These are phyloP conservation scores for Sesia bembeciformis DNA, from an alignment of 2,888 invertebrate genomes.

Conservation along the genomic window DNA sequence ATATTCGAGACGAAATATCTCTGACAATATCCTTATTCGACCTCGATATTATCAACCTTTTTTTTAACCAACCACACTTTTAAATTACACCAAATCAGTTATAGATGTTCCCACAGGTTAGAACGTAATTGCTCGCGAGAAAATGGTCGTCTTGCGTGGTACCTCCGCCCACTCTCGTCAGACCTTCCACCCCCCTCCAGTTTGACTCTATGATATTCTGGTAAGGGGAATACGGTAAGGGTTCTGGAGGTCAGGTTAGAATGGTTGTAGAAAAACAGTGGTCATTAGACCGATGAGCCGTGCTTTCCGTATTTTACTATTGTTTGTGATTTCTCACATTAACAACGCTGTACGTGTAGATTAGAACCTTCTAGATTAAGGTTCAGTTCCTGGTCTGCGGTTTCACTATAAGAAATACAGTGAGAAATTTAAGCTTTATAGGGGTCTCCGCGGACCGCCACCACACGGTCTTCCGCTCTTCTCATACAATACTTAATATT, in stretches of 20 bases:
- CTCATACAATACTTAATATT: too few species aligned
- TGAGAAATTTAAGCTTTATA: too few species aligned
- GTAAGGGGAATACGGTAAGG: neutral
- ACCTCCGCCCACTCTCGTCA: constrained; percentile 15
- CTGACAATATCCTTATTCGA: too few species aligned
- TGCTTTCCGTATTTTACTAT: constrained; percentile 53
- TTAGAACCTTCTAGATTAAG: constrained; percentile 12
- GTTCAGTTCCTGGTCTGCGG: neutral
- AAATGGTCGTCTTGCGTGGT: constrained; percentile 38
- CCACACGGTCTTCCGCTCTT: too few species aligned
- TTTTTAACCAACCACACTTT: constrained; percentile 4
- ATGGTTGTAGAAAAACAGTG: constrained; percentile 25
- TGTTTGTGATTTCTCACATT: constrained; percentile 57
- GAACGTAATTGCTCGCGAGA: constrained; percentile 44
- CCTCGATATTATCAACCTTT: too few species aligned
- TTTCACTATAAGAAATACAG: neutral
- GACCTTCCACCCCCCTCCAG: constrained; percentile 15
- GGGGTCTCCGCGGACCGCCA: too few species aligned
- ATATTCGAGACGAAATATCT: too few species aligned
- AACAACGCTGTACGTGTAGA: constrained; percentile 18
- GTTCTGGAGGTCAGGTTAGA: constrained; percentile 11
- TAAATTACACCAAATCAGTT: constrained; percentile 30
- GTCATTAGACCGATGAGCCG: constrained; percentile 59
- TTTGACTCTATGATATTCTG: constrained; percentile 1
- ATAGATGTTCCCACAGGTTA: constrained; percentile 45